phyloP scores from a whole-genome alignment of 2,797 vertebrate genomes.

The Aulostomus chinensis region DNA sequence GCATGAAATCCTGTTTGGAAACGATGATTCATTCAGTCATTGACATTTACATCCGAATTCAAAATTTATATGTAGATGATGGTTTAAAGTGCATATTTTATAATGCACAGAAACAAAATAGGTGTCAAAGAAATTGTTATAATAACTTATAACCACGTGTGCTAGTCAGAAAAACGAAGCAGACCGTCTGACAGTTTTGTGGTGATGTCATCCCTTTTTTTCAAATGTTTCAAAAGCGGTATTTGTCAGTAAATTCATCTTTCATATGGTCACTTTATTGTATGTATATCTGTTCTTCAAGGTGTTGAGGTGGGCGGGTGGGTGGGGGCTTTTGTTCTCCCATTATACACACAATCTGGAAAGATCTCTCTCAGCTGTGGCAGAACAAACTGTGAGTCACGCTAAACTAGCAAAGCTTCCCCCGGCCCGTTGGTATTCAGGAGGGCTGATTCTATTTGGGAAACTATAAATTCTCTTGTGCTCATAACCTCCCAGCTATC shows the following conservation, averaged over 20 bases:
- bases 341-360: slow-evolving; percentile 14
- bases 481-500: slow-evolving; percentile 11
- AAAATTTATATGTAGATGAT: no score
- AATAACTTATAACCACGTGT: no score
- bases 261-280: slow-evolving; percentile 11
- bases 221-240: slow-evolving; percentile 7
- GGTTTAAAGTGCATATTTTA: slow-evolving; percentile 26
- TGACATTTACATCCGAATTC: no score
- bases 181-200: no score
- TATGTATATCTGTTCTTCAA: slow-evolving; percentile 18
- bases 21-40: no score
- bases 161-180: no score
- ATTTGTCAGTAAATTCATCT: slow-evolving; percentile 18
- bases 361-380: slow-evolving; percentile 28
- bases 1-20: slow-evolving; percentile 29
- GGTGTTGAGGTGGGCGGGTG: slow-evolving; percentile 14
- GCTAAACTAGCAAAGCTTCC: slow-evolving; percentile 16
- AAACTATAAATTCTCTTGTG: slow-evolving; percentile 15
- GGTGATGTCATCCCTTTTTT: neutral
- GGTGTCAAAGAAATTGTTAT: no score
- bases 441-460: slow-evolving; percentile 6
- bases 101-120: slow-evolving; percentile 12
- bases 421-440: slow-evolving; percentile 20
- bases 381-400: slow-evolving; percentile 44
- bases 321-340: slow-evolving; percentile 14